Base-by-base conservation (phyloP, 2,113 vertebrate genomes). In the Ceratotherium simum region DNA sequence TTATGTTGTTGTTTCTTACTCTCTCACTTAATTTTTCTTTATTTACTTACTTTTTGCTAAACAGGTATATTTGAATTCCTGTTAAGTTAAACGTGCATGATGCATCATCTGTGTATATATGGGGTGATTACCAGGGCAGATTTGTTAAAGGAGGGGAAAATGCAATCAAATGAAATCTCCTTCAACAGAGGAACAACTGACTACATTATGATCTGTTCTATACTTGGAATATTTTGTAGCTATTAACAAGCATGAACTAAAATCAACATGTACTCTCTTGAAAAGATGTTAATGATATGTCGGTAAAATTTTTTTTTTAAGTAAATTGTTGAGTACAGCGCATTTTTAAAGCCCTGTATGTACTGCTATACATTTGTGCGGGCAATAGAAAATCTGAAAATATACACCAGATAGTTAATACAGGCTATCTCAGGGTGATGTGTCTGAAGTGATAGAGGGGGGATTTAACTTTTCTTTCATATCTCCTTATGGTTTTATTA, bases 241-340 rank as follows among this genome's bases (percentile, higher is more conserved):
- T 29, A 62, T 39, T 51, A 48, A 42, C 31, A 46, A 78, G 60
- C 83, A 84, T n/a, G 48, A 90, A 51, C 11, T 58, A 56, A 54
- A 51, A 80, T 58, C 46, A n/a, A 79, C 16, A 51, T 25, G 14
- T 48, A 56, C 1, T 64, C n/a, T 89, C 54, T 62, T 79, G n/a
- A 73, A 85, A 91, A 80, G 11, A 56, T n/a, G 29, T 65, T 76
- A 73, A 56, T 33, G 6, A 42, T 25, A 72, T 2, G 23, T 6
- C n/a, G 60, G 51, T 54, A 36, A 60, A 54, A 54, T 33, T 13
- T 76, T 21, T 84, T 84, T 95, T 60, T 42, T 75, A 79, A 96
- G 21, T 76, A 46, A 75, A 65, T 9, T 95, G 29, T 23, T 8
- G 14, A 39, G 31, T 48, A 78, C 0, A 89, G 62, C 14, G 10